A percentile compares a stretch with the other conserved stretches of the same genome.
Evolutionary conservation across 1,140 invertebrate genomes (phyloP).

Genomic region (Holcopasites calliopsidis): DNA sequence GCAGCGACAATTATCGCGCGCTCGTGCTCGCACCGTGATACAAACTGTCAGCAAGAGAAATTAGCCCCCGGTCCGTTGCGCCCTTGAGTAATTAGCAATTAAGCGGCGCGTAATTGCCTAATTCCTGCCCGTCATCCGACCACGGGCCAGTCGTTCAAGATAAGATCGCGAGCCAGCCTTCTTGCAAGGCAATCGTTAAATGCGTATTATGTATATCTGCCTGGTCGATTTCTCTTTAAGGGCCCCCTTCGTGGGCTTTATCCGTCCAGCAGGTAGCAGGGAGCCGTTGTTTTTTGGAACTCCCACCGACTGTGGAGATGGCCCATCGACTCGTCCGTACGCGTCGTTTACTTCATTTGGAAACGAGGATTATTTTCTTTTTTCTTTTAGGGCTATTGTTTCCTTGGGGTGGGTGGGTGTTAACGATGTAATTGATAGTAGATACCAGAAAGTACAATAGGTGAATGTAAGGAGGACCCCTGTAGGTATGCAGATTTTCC

Average conservation of each 20-base stretch:
- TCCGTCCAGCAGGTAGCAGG: slow-evolving; percentile 54
- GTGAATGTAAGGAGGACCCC: slow-evolving; percentile 11
- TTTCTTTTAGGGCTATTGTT: background rate
- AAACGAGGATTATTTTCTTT: background rate
- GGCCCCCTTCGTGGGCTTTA: slow-evolving; percentile 21
- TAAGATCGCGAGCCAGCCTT: slow-evolving; percentile 55
- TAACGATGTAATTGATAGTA: too few species aligned
- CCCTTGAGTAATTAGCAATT: slow-evolving; percentile 65
- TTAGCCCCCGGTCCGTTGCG: slow-evolving; percentile 37
- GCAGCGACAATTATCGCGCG: slow-evolving; percentile 44
- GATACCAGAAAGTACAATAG: too few species aligned
- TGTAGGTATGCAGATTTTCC: slow-evolving; percentile 4
- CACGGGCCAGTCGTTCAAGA: slow-evolving; percentile 52
- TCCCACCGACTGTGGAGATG: slow-evolving; percentile 1
- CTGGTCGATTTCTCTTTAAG: slow-evolving; percentile 20
- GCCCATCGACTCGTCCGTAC: too few species aligned
- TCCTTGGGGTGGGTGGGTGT: background rate
- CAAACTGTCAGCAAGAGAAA: slow-evolving; percentile 60
- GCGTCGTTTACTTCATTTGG: background rate
- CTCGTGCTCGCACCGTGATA: slow-evolving; percentile 16
- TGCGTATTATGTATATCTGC: slow-evolving; percentile 36
- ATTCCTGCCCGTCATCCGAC: slow-evolving; percentile 63
- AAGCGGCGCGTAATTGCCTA: slow-evolving; percentile 65
- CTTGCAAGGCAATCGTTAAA: slow-evolving; percentile 53
- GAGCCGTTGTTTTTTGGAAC: slow-evolving; percentile 13